A percentile compares a stretch with the other conserved stretches of the same genome.
Conservation (phyloP, 2,113 vertebrate species). For the Merops nubicus region DNA sequence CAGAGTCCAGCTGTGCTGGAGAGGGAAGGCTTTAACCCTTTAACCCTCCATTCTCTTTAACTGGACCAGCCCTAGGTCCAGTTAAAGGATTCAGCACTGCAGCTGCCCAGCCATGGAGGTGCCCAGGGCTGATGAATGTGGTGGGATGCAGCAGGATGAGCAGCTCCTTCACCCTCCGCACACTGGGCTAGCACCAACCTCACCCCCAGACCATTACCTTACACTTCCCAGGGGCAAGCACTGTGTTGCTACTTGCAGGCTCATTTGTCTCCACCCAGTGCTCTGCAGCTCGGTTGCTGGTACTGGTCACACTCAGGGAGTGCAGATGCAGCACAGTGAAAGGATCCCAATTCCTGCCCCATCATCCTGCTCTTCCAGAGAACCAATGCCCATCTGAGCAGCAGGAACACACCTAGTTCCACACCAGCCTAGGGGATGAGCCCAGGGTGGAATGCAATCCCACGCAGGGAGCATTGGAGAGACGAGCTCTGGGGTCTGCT, state of each 20-base stretch:
- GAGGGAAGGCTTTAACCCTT: not conserved
- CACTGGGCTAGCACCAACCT: not conserved
- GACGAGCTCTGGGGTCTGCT: fast-evolving
- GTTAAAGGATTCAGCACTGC: too few relatives aligned
- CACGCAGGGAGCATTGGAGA: fast-evolving
- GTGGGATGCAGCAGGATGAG: not conserved
- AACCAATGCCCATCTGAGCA: fast-evolving
- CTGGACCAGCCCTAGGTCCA: not conserved
- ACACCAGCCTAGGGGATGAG: not conserved
- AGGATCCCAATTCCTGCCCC: not conserved
- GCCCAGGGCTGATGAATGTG: too few relatives aligned
- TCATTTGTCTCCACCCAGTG: not conserved
- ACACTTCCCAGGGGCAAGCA: not conserved
- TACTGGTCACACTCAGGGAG: fast-evolving
- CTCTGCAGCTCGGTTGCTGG: not conserved
- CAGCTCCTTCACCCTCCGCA: not conserved
- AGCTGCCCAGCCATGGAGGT: not conserved
- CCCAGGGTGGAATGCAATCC: not conserved
- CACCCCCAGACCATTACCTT: not conserved
- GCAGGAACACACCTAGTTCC: not conserved
- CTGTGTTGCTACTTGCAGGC: not conserved
- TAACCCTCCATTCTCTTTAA: not conserved
- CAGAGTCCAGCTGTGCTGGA: not conserved
- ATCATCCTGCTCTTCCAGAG: not conserved
- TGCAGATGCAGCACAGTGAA: not conserved